Evolutionary conservation across 1,140 invertebrate genomes (phyloP).

Genomic region (Heterodera carotae): DNA sequence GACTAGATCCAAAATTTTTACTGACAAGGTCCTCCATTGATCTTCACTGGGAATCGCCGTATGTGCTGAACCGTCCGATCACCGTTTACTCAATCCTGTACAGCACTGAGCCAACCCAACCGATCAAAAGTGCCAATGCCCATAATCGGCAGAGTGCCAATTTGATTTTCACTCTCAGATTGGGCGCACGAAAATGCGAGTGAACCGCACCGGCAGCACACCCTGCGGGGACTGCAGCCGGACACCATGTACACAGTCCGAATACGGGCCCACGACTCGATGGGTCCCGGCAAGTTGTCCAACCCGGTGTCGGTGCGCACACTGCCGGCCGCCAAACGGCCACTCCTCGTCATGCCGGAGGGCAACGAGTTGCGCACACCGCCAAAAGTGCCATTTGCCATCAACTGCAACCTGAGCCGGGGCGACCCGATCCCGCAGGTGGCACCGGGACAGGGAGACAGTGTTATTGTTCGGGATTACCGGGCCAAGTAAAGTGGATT

Average conservation of each 20-base stretch:
- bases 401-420: conserved; percentile 59
- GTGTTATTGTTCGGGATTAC: too few species aligned
- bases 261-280: conserved; percentile 60
- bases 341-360: conserved; percentile 54
- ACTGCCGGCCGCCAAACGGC: conserved; percentile 49
- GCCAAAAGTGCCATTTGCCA: conserved; percentile 52
- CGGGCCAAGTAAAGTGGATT: too few species aligned
- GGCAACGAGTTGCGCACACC: conserved; percentile 58
- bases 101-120: conserved; percentile 60
- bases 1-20: not conserved
- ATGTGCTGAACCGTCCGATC: conserved; percentile 61
- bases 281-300: conserved; percentile 62
- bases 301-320: conserved; percentile 60
- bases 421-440: conserved; percentile 59
- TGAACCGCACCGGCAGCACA: conserved; percentile 51
- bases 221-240: conserved; percentile 52
- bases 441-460: too few species aligned
- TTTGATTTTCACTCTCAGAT: too few species aligned
- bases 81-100: conserved; percentile 63
- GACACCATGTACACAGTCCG: conserved; percentile 60
- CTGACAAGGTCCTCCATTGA: conserved; percentile 47
- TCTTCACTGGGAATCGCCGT: conserved; percentile 61
- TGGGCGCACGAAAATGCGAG: conserved; percentile 14
- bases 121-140: conserved; percentile 61
- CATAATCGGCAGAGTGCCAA: too few species aligned